Base-by-base conservation (phyloP, 2,888 invertebrate genomes). In the Magallana nippona region DNA sequence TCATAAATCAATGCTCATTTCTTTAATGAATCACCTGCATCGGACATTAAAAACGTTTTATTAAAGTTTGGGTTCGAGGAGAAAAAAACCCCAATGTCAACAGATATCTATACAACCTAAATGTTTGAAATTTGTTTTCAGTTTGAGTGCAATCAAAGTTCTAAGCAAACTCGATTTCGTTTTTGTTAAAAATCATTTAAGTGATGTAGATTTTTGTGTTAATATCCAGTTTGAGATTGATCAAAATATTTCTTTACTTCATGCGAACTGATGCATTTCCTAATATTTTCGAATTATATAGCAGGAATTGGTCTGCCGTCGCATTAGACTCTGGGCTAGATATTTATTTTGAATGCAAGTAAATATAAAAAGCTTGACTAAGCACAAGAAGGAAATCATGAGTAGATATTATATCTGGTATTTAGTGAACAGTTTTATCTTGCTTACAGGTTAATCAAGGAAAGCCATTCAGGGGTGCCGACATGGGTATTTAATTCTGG, bases 291-390 rank as follows among this genome's bases (percentile, higher is more conserved):
- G 27, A 63, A 22, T 27, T 63, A 13, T 63, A 15, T 13, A 63
- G 63, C 27, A 63, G 63, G 22, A 27, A 63, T 63, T 63, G 63
- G 32, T 63, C 63, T 63, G 13, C 27, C 15, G 10, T 63, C 22
- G 63, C 63, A 63, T 63, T 63, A 63, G 27, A 63, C 63, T 63
- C 13, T 63, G 63, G 63, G 13, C 63, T 22, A 22, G 63, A 63
- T 63, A 63, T 63, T 63, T 63, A 63, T 63, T 63, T 63, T 63
- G 11, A 63, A 63, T 63, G 63, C 63, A 63, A 27, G 27, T 63
- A 63, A 63, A 63, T 63, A 22, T 27, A 63, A 22, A 22, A 22
- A 22, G 63, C 22, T 63, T 63, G 63, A 63, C 22, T 63, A 27
- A 27, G 22, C 63, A 63, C 15, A 63, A 63, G 63, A 63, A 27